These are phyloP conservation scores for Yponomeuta malinellus DNA, from an alignment of 2,888 invertebrate genomes.

Conservation along the genomic window DNA sequence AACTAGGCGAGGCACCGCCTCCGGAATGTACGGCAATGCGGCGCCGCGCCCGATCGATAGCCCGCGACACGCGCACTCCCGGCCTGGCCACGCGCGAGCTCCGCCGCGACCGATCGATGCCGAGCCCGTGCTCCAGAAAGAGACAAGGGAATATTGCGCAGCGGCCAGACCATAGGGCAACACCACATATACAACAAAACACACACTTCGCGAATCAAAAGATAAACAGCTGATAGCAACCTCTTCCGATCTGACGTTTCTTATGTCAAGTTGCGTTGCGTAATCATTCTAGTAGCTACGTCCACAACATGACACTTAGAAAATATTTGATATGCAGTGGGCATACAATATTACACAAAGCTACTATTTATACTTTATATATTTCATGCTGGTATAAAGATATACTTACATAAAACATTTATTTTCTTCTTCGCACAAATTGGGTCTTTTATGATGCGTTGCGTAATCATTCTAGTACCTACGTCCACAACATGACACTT, in stretches of 20 bases:
- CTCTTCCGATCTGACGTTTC: slow-evolving; percentile 21
- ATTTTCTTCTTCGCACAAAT: too few relatives aligned
- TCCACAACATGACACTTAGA: neutral
- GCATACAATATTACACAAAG: too few relatives aligned
- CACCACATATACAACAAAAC: slow-evolving; percentile 36
- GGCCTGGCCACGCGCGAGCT: slow-evolving; percentile 44
- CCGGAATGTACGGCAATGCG: slow-evolving; percentile 77
- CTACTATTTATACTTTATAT: too few relatives aligned
- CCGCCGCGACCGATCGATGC: slow-evolving; percentile 51
- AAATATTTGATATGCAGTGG: neutral
- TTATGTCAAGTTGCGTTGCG: neutral
- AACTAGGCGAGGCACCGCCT: slow-evolving; percentile 73
- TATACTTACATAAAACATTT: too few relatives aligned
- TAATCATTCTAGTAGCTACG: neutral
- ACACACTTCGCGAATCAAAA: slow-evolving; percentile 36
- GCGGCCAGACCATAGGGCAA: slow-evolving; percentile 25
- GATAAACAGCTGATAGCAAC: slow-evolving; percentile 54
- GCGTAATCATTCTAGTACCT: neutral
- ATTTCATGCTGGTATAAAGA: too few relatives aligned
- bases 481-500: neutral
- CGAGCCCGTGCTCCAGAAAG: slow-evolving; percentile 53
- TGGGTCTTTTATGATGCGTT: neutral
- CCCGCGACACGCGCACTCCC: slow-evolving; percentile 64
- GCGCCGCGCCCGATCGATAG: slow-evolving; percentile 69
- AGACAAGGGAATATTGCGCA: slow-evolving; percentile 68